Base-by-base conservation (phyloP, 2,113 vertebrate genomes). In the Ceyx melanurus region DNA sequence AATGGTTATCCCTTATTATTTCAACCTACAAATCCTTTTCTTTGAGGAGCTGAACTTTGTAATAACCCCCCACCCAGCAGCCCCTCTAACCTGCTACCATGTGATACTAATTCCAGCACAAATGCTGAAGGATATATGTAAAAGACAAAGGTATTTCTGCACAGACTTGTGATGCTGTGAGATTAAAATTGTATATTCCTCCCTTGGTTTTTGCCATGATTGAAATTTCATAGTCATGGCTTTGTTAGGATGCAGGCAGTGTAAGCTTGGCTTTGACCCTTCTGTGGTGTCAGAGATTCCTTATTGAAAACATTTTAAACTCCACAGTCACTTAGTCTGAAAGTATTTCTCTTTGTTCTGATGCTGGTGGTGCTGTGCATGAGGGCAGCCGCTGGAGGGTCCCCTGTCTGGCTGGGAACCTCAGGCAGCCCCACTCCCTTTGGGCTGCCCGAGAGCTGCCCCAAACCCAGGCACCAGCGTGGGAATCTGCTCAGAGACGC, bases 321-420 rank as follows among this genome's bases (percentile, higher is more conserved):
- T 86, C 60, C 0, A 1, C 73, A 77, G 15, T 40, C 1, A 0
- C 20, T n/a, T 54, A 5, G 16, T 64, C 53, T 81, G 5, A 5
- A 62, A 43, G 43, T 2, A 0, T 46, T 83, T 85, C 25, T 48
- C 42, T 84, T 72, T 3, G 2, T 56, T 15, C 10, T 60, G 22
- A 20, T 0, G 20, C 68, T 42, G 73, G 26, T 0, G 1, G 17
- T 40, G 51, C 46, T 54, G 43, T 0, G 0, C 42, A 13, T 53
- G 58, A 75, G 53, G 67, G 48, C 58, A 72, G 71, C 62, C 48
- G 67, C 54, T 5, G 0, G 5, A 65, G n/a, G 61, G 29, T 89
- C 35, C n/a, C 26, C 0, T 1, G 26, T 75, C 25, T 1, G 1
- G 11, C 16, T 37, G 42, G 33, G 29, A 10, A 45, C 26, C 15